phyloP scores from a whole-genome alignment of 2,113 vertebrate genomes.

The Varanus komodoensis region DNA sequence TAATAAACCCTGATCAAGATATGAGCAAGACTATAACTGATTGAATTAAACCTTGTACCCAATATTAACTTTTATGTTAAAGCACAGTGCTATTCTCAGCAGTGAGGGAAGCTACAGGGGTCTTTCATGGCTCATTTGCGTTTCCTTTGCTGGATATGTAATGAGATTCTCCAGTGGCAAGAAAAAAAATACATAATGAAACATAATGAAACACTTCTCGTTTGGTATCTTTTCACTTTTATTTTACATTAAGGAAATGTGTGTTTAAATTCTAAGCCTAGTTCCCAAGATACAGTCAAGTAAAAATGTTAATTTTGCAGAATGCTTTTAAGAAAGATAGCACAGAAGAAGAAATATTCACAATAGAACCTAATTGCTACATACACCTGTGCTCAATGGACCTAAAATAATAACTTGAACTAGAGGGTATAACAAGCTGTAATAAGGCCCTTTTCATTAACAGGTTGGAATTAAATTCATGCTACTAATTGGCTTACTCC shows the following conservation, averaged over 20 bases:
- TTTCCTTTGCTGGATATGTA: slow-evolving; percentile 55
- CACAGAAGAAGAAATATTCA: slow-evolving; percentile 45
- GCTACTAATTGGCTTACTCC: background rate
- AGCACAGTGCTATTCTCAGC: slow-evolving; percentile 53
- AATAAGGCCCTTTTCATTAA: slow-evolving; percentile 40
- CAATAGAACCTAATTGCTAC: slow-evolving; percentile 47
- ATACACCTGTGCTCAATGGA: slow-evolving; percentile 37
- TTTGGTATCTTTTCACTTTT: slow-evolving; percentile 58
- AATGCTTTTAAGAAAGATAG: slow-evolving; percentile 33
- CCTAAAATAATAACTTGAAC: slow-evolving; percentile 46
- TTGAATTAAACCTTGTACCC: slow-evolving; percentile 50
- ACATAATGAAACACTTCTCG: slow-evolving; percentile 47
- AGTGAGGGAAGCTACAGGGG: slow-evolving; percentile 48
- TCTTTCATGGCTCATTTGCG: slow-evolving; percentile 59
- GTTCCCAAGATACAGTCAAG: slow-evolving; percentile 46
- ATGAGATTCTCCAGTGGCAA: slow-evolving; percentile 57
- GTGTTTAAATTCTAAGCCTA: slow-evolving; percentile 52
- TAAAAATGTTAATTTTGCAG: slow-evolving; percentile 54
- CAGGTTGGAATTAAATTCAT: slow-evolving; percentile 42
- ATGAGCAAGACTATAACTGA: too few relatives aligned
- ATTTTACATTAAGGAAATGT: slow-evolving; percentile 57
- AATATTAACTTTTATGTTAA: slow-evolving; percentile 61
- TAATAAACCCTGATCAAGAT: slow-evolving; percentile 34
- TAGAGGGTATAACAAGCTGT: slow-evolving; percentile 37
- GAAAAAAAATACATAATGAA: slow-evolving; percentile 42